A percentile compares a stretch with the other conserved stretches of the same genome.
Conservation (phyloP, 2,113 vertebrate species). For the Saccopteryx bilineata region DNA sequence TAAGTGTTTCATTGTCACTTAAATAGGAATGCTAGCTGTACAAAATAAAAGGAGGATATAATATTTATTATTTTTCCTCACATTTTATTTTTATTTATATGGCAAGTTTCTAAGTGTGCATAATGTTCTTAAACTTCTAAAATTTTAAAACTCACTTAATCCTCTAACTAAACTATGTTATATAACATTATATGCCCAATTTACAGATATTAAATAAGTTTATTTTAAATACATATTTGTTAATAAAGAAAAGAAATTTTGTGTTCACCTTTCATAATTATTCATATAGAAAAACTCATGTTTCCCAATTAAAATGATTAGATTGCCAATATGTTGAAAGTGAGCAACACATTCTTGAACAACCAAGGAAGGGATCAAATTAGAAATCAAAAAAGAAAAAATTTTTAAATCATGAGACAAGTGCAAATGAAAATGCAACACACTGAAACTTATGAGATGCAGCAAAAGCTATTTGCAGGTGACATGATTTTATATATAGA, state of each 20-base stretch:
- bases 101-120: background rate
- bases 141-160: conserved; percentile 24
- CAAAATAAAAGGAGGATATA: conserved; percentile 25
- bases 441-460: background rate
- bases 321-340: background rate
- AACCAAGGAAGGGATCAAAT: background rate
- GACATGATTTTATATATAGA: background rate
- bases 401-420: background rate
- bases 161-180: background rate
- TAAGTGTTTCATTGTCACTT: background rate
- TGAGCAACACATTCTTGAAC: background rate
- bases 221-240: conserved; percentile 45
- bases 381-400: background rate
- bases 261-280: background rate
- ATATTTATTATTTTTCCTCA: background rate
- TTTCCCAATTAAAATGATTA: conserved; percentile 21
- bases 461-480: background rate
- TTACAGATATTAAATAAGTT: background rate
- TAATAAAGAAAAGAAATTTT: background rate
- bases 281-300: background rate
- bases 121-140: background rate
- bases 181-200: background rate
- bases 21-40: background rate
- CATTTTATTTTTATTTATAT: background rate
- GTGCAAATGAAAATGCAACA: background rate